phyloP scores from a whole-genome alignment of 2,888 invertebrate species.

The Sphinx pinastri region DNA sequence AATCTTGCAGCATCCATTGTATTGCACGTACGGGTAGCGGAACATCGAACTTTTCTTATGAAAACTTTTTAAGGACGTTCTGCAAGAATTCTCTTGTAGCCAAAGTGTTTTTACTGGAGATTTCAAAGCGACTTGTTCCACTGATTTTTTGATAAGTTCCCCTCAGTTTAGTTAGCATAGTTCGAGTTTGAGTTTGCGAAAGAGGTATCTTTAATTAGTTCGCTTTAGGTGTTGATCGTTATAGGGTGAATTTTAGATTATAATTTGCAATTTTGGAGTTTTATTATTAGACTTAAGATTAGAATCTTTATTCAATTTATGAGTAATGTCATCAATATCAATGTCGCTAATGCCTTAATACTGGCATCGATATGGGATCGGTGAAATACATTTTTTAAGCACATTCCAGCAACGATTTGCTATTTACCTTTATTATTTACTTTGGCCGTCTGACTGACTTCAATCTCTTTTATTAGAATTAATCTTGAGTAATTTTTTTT shows the following conservation, averaged over 20 bases:
- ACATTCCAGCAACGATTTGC: too few species aligned
- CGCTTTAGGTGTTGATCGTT: constrained; percentile 3
- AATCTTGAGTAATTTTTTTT: too few species aligned
- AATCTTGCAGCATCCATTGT: constrained; percentile 20
- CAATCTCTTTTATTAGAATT: too few species aligned
- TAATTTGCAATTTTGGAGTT: background rate
- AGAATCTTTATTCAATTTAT: too few species aligned
- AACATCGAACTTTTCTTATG: constrained; percentile 60
- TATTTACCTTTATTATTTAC: too few species aligned
- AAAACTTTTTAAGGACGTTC: constrained; percentile 67
- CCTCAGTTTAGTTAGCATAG: constrained; percentile 20
- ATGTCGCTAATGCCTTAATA: too few species aligned
- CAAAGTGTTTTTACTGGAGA: constrained; percentile 48
- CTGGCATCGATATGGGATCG: too few species aligned
- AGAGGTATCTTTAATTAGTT: constrained; percentile 15
- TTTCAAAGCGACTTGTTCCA: constrained; percentile 33
- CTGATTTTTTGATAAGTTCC: constrained; percentile 39
- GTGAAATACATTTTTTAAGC: too few species aligned
- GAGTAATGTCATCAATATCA: too few species aligned
- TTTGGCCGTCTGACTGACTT: too few species aligned
- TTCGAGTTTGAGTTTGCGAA: background rate
- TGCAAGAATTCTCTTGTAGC: constrained; percentile 46
- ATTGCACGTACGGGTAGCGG: constrained; percentile 16
- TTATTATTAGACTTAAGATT: too few species aligned
- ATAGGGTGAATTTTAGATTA: background rate